Percentiles rank a stretch among this genome's conserved stretches.
phyloP scores from a whole-genome alignment of 2,888 invertebrate species.

The Cetonia aurata region DNA sequence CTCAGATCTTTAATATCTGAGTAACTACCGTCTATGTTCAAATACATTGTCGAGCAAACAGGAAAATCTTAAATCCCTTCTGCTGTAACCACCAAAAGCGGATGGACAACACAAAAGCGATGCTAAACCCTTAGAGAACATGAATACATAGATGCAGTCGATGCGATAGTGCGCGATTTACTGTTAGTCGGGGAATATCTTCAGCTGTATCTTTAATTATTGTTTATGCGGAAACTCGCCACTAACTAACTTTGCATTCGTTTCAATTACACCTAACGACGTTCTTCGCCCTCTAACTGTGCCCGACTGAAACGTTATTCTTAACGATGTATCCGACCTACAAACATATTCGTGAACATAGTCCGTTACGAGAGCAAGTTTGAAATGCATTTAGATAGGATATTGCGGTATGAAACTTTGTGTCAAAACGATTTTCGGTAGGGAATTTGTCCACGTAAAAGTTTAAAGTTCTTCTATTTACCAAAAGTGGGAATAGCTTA shows the following conservation, averaged over 20 bases:
- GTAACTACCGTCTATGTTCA: too few relatives aligned
- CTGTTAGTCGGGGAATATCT: conserved; percentile 18
- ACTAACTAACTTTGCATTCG: conserved; percentile 11
- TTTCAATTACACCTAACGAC: conserved; percentile 23
- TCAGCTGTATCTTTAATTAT: conserved; percentile 22
- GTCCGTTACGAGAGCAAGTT: background rate
- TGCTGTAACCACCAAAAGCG: background rate
- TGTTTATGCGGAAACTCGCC: conserved; percentile 12
- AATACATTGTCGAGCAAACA: too few relatives aligned
- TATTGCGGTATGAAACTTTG: too few relatives aligned
- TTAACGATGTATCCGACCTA: background rate
- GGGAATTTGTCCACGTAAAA: background rate
- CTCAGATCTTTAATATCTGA: too few relatives aligned
- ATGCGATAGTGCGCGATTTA: background rate
- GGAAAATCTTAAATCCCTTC: background rate
- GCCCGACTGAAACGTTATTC: conserved; percentile 16
- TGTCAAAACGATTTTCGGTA: background rate
- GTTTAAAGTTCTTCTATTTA: too few relatives aligned
- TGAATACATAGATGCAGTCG: background rate
- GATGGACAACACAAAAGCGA: background rate
- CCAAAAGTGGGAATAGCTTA: too few relatives aligned
- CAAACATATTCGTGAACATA: background rate
- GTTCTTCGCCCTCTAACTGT: conserved; percentile 25
- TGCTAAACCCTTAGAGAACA: background rate
- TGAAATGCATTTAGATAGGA: background rate